Base-by-base conservation (phyloP, 2,797 vertebrate species). In the Syngnathus rostellatus region DNA sequence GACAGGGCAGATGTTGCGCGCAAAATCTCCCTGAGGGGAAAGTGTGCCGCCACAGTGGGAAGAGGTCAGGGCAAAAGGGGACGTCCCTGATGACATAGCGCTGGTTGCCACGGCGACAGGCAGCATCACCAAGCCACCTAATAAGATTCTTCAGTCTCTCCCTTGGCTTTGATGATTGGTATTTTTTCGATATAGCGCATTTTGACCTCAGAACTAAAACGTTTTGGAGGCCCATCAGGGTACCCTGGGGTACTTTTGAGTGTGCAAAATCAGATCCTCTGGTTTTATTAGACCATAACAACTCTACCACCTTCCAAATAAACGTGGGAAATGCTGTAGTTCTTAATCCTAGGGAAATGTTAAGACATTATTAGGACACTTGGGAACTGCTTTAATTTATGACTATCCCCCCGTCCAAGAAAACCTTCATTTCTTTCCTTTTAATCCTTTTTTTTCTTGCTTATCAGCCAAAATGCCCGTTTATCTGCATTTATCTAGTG, bases 1-100 rank as follows among this genome's bases (percentile, higher is more conserved):
- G 40, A 37, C 45, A 73, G 84, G 85, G 83, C 85, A 90, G 91
- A 93, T 93, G 86, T 87, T 89, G 80, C 77, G 65, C 75, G 79
- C 75, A 85, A 87, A 88, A 83, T 76, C 84, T 80, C 65, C 58
- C 46, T 17, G 14, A n/a, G 40, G 53, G 75, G 86, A 87, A 88
- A 89, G 86, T 88, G 88, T 81, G 85, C 84, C 86, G 8, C 72
- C 72, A 70, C 71, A 55, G 62, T 80, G 78, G 68, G 80, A 69
- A 68, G 62, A 66, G 79, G 77, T 85, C 73, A 70, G 76, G 75
- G 82, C 84, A 65, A 85, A 82, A 79, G 82, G 83, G 83, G 72
- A 54, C 74, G 59, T 76, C 75, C 77, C 76, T 75, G 79, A 87
- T 79, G 83, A 77, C 72, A 79, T 71, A 72, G 75, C 75, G 2